These are phyloP conservation scores for Netelia inedita DNA, from an alignment of 2,888 invertebrate genomes.

Conservation along the genomic window DNA sequence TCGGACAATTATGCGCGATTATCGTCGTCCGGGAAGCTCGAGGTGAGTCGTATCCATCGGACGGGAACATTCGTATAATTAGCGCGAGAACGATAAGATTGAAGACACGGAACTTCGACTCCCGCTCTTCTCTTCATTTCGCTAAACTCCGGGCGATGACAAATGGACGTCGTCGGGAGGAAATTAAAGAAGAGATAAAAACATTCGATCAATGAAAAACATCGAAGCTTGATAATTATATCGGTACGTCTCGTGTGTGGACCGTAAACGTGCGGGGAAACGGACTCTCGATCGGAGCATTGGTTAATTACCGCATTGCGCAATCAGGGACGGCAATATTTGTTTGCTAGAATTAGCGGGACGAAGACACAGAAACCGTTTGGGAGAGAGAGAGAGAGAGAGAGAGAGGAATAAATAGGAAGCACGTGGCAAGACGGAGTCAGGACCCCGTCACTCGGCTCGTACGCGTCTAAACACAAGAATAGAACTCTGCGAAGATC, in stretches of 20 bases:
- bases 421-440: constrained; percentile 41
- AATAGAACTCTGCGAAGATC: constrained; percentile 28
- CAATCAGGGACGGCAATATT: constrained; percentile 13
- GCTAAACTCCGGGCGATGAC: constrained; percentile 18
- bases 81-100: constrained; percentile 22
- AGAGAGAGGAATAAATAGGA: constrained; percentile 2
- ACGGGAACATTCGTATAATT: constrained; percentile 22
- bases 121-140: constrained; percentile 7
- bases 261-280: background rate
- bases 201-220: background rate
- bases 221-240: background rate
- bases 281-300: constrained; percentile 14
- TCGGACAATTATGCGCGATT: constrained; percentile 48
- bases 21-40: constrained; percentile 57
- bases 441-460: constrained; percentile 9
- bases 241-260: background rate
- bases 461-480: constrained; percentile 33
- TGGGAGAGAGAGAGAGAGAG: background rate
- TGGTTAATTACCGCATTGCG: constrained; percentile 50
- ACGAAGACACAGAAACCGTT: background rate
- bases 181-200: constrained; percentile 9
- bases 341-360: constrained; percentile 16
- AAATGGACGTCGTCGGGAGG: constrained; percentile 16
- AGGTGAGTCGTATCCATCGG: constrained; percentile 9
- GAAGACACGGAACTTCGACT: constrained; percentile 1